Evolutionary conservation across 2,113 vertebrate species (phyloP).

Genomic region (Chinchilla lanigera): DNA sequence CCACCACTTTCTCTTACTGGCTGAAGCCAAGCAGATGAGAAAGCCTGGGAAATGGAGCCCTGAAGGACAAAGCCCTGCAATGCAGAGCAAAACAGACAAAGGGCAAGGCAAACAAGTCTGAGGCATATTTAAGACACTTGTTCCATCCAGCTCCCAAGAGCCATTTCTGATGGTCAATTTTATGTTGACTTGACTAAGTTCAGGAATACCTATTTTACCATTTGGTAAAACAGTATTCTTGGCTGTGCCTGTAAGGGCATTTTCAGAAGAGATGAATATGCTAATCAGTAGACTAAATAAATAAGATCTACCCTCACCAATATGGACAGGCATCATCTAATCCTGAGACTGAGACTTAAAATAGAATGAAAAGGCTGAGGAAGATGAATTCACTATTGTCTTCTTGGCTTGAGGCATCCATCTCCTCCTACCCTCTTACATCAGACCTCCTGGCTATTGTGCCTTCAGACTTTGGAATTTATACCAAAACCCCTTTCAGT

Average conservation of each 20-base stretch:
- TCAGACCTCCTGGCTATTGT: neutral
- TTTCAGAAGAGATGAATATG: neutral
- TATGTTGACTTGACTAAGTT: neutral
- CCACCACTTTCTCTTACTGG: neutral
- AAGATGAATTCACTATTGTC: neutral
- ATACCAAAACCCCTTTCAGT: neutral
- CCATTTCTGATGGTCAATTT: neutral
- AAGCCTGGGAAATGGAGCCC: neutral
- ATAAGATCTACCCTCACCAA: neutral
- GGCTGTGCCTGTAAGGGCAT: neutral
- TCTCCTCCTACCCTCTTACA: neutral
- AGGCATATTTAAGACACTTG: neutral
- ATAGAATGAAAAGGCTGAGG: neutral
- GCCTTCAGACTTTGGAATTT: neutral
- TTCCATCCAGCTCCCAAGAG: neutral
- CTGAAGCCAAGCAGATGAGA: slow-evolving; percentile 35
- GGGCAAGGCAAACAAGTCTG: neutral
- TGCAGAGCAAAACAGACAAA: neutral
- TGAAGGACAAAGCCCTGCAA: neutral
- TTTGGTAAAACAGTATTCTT: neutral
- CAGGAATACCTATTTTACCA: neutral
- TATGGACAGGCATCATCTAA: neutral
- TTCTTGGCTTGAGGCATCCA: neutral
- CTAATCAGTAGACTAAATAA: neutral
- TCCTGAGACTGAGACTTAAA: neutral